These are phyloP conservation scores for Empis stercorea DNA, from an alignment of 2,888 invertebrate genomes.

Conservation along the genomic window DNA sequence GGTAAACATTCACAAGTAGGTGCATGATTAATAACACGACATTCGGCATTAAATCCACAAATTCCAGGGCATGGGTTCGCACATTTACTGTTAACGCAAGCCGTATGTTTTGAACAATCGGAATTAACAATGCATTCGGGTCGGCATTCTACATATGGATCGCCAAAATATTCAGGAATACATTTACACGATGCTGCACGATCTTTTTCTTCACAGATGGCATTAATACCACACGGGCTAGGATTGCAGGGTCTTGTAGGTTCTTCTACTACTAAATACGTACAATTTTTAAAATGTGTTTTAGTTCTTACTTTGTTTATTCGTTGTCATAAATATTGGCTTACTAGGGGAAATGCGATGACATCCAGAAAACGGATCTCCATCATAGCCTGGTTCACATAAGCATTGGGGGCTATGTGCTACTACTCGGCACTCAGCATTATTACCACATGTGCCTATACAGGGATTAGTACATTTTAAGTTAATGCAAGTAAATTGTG, in stretches of 20 bases:
- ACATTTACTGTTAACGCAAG: conserved; percentile 65
- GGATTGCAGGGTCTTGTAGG: conserved; percentile 45
- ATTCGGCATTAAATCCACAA: conserved; percentile 68
- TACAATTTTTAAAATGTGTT: no score
- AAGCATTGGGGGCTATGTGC: conserved; percentile 41
- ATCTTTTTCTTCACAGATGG: conserved; percentile 49
- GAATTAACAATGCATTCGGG: conserved; percentile 55
- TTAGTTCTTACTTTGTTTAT: no score
- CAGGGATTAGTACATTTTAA: conserved; percentile 48
- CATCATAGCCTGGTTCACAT: conserved; percentile 42
- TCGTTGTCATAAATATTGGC: conserved; percentile 16
- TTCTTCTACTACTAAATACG: conserved; percentile 37
- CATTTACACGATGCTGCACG: conserved; percentile 52
- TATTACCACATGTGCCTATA: conserved; percentile 51
- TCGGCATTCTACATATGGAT: conserved; percentile 51
- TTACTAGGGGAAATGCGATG: conserved; percentile 37
- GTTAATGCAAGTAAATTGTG: conserved; percentile 40
- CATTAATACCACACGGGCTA: conserved; percentile 55
- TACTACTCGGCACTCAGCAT: conserved; percentile 48
- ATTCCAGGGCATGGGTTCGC: conserved; percentile 72
- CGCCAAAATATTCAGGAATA: conserved; percentile 48
- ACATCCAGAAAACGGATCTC: conserved; percentile 51
- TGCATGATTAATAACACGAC: conserved; percentile 52
- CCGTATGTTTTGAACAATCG: conserved; percentile 48
- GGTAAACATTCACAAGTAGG: conserved; percentile 49